Evolutionary conservation across 2,888 invertebrate species (phyloP).

Genomic region (Phengaris alcon): DNA sequence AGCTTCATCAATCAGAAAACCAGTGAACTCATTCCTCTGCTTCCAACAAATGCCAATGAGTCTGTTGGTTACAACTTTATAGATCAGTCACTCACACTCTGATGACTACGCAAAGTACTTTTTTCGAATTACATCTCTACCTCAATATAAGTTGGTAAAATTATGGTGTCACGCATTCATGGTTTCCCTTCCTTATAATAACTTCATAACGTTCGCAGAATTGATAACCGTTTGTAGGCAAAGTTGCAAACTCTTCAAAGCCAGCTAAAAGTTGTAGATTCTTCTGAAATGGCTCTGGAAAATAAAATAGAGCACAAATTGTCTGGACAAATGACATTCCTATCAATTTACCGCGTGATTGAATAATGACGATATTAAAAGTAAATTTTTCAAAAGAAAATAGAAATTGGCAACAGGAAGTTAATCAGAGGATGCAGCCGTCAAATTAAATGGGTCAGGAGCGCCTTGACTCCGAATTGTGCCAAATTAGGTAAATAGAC

Average conservation of each 20-base stretch:
- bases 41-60: slow-evolving; percentile 62
- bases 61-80: slow-evolving; percentile 66
- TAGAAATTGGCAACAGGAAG: slow-evolving; percentile 72
- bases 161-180: slow-evolving; percentile 16
- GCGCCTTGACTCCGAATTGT: slow-evolving; percentile 55
- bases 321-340: neutral
- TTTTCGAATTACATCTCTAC: slow-evolving; percentile 15
- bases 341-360: slow-evolving; percentile 34
- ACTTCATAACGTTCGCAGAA: neutral
- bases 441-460: slow-evolving; percentile 66
- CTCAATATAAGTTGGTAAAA: slow-evolving; percentile 12
- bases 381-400: slow-evolving; percentile 51
- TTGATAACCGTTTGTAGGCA: too few relatives aligned
- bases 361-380: slow-evolving; percentile 43
- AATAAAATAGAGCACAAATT: neutral
- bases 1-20: slow-evolving; percentile 71
- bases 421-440: slow-evolving; percentile 65
- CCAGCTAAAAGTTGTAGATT: too few relatives aligned
- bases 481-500: slow-evolving; percentile 65
- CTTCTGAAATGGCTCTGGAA: neutral
- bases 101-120: slow-evolving; percentile 41
- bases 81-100: slow-evolving; percentile 73
- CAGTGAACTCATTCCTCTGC: slow-evolving; percentile 73
- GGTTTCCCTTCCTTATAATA: slow-evolving; percentile 3
- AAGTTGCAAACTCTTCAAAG: too few relatives aligned